A percentile compares a stretch with the other conserved stretches of the same genome.
Conservation (phyloP, 1,140 invertebrate species). For the Euwallacea fornicatus region DNA sequence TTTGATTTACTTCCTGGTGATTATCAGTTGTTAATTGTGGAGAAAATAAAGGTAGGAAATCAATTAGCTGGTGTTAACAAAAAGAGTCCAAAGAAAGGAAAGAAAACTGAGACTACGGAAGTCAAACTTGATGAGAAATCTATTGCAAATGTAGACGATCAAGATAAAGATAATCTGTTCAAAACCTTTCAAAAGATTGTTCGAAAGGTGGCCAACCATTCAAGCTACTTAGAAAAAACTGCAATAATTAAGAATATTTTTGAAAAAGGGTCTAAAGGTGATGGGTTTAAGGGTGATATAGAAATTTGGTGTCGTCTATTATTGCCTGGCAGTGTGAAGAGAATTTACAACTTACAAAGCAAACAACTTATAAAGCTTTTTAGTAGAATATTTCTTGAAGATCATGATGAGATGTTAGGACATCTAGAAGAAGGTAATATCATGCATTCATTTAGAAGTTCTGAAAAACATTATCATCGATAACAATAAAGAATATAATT, state of each 20-base stretch:
- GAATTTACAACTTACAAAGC: conserved; percentile 89
- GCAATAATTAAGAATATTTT: conserved; percentile 72
- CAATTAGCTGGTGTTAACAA: conserved; percentile 48
- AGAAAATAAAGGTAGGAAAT: conserved; percentile 61
- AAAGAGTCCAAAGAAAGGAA: conserved; percentile 54
- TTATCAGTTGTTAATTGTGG: conserved; percentile 67
- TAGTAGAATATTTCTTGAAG: conserved; percentile 73
- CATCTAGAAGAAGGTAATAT: conserved; percentile 73
- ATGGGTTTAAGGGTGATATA: conserved; percentile 75
- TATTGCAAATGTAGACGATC: neutral
- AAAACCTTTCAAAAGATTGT: conserved; percentile 74
- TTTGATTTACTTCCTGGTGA: conserved; percentile 69
- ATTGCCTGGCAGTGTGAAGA: conserved; percentile 79
- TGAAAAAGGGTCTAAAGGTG: conserved; percentile 64
- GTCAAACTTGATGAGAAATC: conserved; percentile 12
- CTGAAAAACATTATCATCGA: neutral
- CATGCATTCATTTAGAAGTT: neutral
- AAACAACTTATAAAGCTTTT: conserved; percentile 91
- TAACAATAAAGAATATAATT: neutral
- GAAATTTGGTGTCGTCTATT: conserved; percentile 82
- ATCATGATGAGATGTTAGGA: conserved; percentile 80
- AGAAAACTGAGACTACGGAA: conserved; percentile 33
- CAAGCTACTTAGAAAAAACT: conserved; percentile 83
- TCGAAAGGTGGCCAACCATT: conserved; percentile 71
- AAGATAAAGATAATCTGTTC: conserved; percentile 56